Conservation (phyloP, 2,888 invertebrate species). For the Lasioglossum vierecki region DNA sequence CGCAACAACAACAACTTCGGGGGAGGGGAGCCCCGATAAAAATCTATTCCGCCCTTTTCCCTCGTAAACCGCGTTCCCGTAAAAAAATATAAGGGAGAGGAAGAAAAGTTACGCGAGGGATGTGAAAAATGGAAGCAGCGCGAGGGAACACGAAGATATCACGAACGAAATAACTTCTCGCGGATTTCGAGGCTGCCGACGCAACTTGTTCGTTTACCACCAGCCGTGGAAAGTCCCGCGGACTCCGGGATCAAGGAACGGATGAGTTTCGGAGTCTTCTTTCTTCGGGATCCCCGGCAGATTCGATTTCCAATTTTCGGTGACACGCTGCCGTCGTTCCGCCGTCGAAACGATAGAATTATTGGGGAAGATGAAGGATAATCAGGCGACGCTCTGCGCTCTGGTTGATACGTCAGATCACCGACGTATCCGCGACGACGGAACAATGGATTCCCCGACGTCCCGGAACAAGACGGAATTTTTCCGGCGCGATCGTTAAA, state of each 20-base stretch:
- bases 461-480: slow-evolving; percentile 8
- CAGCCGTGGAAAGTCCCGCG: slow-evolving; percentile 12
- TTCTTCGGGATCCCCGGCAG: slow-evolving; percentile 17
- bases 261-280: slow-evolving; percentile 45
- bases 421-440: slow-evolving; percentile 7
- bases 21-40: slow-evolving; percentile 17
- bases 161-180: slow-evolving; percentile 50
- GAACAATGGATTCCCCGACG: slow-evolving; percentile 34
- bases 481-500: not conserved
- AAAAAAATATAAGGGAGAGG: not conserved
- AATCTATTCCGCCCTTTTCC: slow-evolving; percentile 23
- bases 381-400: slow-evolving; percentile 32
- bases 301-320: slow-evolving; percentile 64
- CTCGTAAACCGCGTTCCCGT: not conserved
- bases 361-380: slow-evolving; percentile 42
- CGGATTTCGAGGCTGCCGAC: slow-evolving; percentile 32
- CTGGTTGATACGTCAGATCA: slow-evolving; percentile 19
- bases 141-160: slow-evolving; percentile 32
- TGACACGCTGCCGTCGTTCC: slow-evolving; percentile 39
- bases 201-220: slow-evolving; percentile 42
- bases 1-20: not conserved
- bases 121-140: not conserved
- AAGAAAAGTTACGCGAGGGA: slow-evolving; percentile 2
- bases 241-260: slow-evolving; percentile 60
- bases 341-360: slow-evolving; percentile 35